A percentile compares a stretch with the other conserved stretches of the same genome.
phyloP scores from a whole-genome alignment of 1,140 invertebrate genomes.

The Zelostemma sp. region DNA sequence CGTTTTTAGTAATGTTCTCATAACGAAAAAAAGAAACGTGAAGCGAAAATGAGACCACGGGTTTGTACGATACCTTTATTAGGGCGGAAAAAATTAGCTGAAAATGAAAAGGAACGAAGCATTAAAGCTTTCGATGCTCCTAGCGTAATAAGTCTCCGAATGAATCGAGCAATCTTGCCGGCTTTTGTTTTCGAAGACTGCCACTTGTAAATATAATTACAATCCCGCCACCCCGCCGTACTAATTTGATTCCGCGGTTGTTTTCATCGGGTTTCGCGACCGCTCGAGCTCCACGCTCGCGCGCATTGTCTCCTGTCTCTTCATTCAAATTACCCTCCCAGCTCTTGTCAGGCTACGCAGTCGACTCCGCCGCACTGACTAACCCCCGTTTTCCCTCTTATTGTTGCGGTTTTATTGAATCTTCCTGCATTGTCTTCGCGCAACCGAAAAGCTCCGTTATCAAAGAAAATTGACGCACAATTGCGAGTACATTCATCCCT shows the following conservation, averaged over 20 bases:
- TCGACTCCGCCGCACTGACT: constrained; percentile 38
- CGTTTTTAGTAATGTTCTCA: too few relatives aligned
- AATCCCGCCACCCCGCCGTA: constrained; percentile 42
- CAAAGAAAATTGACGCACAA: constrained; percentile 62
- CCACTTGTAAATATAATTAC: constrained; percentile 71
- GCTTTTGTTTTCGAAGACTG: constrained; percentile 67
- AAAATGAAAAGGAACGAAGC: too few relatives aligned
- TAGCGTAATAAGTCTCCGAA: constrained; percentile 49
- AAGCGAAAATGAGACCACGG: too few relatives aligned
- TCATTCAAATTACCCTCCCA: constrained; percentile 69
- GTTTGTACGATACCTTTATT: too few relatives aligned
- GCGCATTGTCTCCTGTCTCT: constrained; percentile 69
- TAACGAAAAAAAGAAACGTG: too few relatives aligned
- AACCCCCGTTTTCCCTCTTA: constrained; percentile 58
- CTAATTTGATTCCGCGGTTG: constrained; percentile 71
- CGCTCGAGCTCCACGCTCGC: constrained; percentile 49
- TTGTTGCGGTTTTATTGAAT: constrained; percentile 71
- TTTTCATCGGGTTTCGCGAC: constrained; percentile 60
- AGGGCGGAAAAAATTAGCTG: too few relatives aligned
- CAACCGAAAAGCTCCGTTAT: constrained; percentile 59
- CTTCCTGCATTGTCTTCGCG: constrained; percentile 61
- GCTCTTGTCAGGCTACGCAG: constrained; percentile 45
- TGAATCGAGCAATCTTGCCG: too few relatives aligned
- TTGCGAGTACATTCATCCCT: constrained; percentile 40
- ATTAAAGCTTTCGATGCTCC: constrained; percentile 20